Evolutionary conservation across 2,888 invertebrate genomes (phyloP).

Genomic region (Adelognathus sp.): DNA sequence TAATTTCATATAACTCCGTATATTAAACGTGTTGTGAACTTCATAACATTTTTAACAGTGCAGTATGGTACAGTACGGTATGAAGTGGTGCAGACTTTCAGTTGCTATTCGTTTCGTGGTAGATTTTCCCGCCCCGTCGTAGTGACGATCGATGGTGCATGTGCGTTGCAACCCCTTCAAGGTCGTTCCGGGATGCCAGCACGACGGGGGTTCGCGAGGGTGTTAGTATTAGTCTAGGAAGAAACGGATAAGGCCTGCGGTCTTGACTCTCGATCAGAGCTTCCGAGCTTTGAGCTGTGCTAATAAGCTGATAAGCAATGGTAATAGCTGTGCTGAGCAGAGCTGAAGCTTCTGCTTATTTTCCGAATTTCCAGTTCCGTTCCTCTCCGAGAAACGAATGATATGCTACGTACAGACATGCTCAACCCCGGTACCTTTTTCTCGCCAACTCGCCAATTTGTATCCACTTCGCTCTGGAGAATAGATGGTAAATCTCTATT

Average conservation of each 20-base stretch:
- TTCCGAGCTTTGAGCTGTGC: not conserved
- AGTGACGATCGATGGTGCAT: conserved; percentile 14
- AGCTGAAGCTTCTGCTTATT: not conserved
- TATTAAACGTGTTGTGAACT: too few species aligned
- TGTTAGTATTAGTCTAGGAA: not conserved
- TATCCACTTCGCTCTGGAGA: not conserved
- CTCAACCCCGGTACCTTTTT: too few species aligned
- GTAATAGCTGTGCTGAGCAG: too few species aligned
- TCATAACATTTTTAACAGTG: too few species aligned
- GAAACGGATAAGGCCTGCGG: conserved; percentile 1
- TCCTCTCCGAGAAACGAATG: too few species aligned
- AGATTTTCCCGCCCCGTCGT: not conserved
- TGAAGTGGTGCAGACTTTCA: not conserved
- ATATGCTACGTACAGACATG: too few species aligned
- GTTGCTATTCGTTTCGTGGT: not conserved
- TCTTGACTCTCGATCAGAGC: conserved; percentile 7
- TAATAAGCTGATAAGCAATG: not conserved
- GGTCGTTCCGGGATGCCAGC: conserved; percentile 13
- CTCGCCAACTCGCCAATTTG: too few species aligned
- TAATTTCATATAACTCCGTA: conserved; percentile 53
- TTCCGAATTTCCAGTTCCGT: not conserved
- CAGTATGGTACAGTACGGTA: not conserved
- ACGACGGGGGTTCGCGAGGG: conserved; percentile 15
- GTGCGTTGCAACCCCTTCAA: not conserved
- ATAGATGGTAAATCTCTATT: conserved; percentile 49